phyloP scores from a whole-genome alignment of 2,113 vertebrate genomes.

The Chionodraco myersi region DNA sequence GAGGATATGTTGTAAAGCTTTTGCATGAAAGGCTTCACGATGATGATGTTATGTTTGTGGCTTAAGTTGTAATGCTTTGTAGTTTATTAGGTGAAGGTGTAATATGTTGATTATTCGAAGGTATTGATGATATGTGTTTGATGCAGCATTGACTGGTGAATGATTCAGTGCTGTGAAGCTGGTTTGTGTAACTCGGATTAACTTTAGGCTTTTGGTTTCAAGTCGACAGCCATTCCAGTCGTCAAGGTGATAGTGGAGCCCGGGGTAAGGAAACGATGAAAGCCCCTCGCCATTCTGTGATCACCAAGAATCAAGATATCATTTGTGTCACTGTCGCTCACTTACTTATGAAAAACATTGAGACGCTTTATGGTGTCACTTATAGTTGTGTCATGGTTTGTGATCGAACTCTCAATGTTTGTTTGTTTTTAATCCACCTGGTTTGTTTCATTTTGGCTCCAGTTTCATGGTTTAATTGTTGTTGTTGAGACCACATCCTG shows the following conservation, averaged over 20 bases:
- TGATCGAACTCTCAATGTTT: conserved; percentile 49
- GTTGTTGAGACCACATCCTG: conserved; percentile 21
- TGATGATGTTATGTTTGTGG: conserved; percentile 12
- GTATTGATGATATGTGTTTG: conserved; percentile 22
- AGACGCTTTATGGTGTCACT: conserved; percentile 30
- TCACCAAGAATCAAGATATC: conserved; percentile 46
- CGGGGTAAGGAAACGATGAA: conserved; percentile 74
- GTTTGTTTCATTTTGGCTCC: conserved; percentile 50
- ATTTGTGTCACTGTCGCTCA: conserved; percentile 39
- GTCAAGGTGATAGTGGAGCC: conserved; percentile 82
- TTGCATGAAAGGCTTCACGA: conserved; percentile 35
- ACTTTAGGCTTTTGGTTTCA: conserved; percentile 77
- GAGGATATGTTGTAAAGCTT: conserved; percentile 23
- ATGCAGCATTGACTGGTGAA: conserved; percentile 24
- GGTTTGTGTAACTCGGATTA: conserved; percentile 60
- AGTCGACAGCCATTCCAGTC: conserved; percentile 80
- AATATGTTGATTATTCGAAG: conserved; percentile 9
- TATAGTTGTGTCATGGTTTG: conserved; percentile 30
- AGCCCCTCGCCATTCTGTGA: conserved; percentile 43
- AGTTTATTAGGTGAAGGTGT: conserved; percentile 2
- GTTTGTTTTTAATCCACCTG: conserved; percentile 41
- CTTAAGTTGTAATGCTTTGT: neutral
- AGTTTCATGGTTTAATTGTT: conserved; percentile 34
- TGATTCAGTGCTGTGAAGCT: conserved; percentile 12
- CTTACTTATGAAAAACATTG: conserved; percentile 17